Evolutionary conservation across 1,140 invertebrate genomes (phyloP), one percentile per base, ranked within the genome.

Genomic region (Papilio polyxenes): DNA sequence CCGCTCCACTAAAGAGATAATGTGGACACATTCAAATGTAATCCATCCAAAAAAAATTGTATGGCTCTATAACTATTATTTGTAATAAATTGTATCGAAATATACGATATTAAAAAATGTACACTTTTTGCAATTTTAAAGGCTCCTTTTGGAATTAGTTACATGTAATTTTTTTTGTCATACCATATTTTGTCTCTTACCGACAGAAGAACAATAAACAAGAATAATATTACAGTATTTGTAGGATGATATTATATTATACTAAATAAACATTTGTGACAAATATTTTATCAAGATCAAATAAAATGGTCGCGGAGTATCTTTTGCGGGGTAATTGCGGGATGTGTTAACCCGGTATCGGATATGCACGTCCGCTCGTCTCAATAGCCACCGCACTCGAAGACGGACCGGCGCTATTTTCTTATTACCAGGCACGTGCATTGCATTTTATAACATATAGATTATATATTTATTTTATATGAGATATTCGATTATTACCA

Each of bases 361-460:
- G 65, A 72, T 72, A 72, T 72, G 65, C 65, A 72, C 65, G 65
- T 72, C 65, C 65, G 65, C 31, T 72, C 23, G 11, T 40, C 65
- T 72, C 65, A 72, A 72, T 72, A 37, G 31, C 31, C 65, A 72
- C 31, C 65, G 65, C 65, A 37, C 5, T 72, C 31, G 13, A 11
- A 72, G 31, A 37, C 65, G 65, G 65, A 7, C 31, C 13, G 65
- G 4, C 31, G 31, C 65, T 72, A 72, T 72, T 40, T 40, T 72
- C 65, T 72, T 72, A 72, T 72, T 72, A 37, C 65, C 23, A 72
- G 31, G 31, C 65, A 72, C 65, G 23, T 37, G 65, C 15, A 72
- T 72, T 4, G 31, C 20, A 65, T 23, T 65, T 13, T 40, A 40
- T 72, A 65, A 31, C 59, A 44, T 44, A 44, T 44, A 65, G 31